A percentile compares a stretch with the other conserved stretches of the same genome.
phyloP scores from a whole-genome alignment of 1,140 invertebrate species.

The Antheraea pernyi region DNA sequence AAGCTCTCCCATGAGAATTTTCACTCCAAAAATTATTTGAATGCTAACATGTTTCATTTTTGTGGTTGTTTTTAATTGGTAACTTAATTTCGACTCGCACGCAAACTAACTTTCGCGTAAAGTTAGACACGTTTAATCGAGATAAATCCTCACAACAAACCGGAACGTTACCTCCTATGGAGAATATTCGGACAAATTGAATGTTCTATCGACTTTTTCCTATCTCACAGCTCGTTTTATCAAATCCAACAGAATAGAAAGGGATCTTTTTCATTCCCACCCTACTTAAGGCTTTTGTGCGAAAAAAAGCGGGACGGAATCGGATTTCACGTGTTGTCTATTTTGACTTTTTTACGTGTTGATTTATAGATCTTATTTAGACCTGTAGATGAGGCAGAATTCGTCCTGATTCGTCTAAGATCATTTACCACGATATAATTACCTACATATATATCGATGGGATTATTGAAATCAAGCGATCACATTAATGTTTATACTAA shows the following conservation, averaged over 20 bases:
- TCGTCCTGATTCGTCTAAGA: background rate
- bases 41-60: no score
- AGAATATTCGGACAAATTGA: background rate
- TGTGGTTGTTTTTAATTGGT: no score
- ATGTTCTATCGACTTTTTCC: background rate
- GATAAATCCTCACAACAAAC: background rate
- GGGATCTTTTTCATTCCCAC: background rate
- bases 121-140: background rate
- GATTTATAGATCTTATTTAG: constrained; percentile 6
- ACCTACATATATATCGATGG: no score
- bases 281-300: constrained; percentile 22
- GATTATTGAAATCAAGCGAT: no score
- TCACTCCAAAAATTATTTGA: no score
- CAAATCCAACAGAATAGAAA: constrained; percentile 14
- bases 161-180: background rate
- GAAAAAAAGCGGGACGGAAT: constrained; percentile 61
- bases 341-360: constrained; percentile 30
- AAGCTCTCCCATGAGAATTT: no score
- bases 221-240: constrained; percentile 39
- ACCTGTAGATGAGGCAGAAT: background rate
- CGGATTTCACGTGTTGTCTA: constrained; percentile 37
- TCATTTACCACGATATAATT: no score
- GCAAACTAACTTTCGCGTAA: background rate
- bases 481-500: no score
- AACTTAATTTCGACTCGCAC: background rate